Conservation (phyloP, 2,797 vertebrate species). For the Neosilurus hyrtlii region DNA sequence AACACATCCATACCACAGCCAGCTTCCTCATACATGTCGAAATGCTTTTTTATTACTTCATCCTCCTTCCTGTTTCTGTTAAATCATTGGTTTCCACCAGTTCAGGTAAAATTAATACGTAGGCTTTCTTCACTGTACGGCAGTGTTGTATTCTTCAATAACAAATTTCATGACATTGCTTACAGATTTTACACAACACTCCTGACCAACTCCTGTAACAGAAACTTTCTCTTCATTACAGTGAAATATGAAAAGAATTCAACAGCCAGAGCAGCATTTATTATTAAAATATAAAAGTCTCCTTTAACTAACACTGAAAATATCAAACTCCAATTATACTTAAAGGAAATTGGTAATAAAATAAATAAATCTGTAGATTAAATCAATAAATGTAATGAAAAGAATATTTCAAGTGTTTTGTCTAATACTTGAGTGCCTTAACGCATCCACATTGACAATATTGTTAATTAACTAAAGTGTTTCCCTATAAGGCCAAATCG, state of each 20-base stretch:
- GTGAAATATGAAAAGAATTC: not conserved
- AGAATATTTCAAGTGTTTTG: too few species aligned
- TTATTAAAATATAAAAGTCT: not conserved
- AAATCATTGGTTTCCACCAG: not conserved
- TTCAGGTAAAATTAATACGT: not conserved
- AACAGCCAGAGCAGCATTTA: not conserved
- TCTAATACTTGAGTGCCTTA: too few species aligned
- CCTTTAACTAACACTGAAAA: not conserved
- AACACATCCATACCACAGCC: not conserved
- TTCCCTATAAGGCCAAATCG: too few species aligned
- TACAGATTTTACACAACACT: not conserved
- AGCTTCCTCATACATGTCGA: not conserved
- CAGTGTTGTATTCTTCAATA: not conserved
- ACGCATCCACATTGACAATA: too few species aligned
- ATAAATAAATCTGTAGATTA: too few species aligned
- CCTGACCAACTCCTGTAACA: not conserved
- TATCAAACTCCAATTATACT: not conserved
- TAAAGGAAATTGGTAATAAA: not conserved
- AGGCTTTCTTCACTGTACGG: not conserved
- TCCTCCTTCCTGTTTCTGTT: not conserved
- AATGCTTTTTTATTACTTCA: not conserved
- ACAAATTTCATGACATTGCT: not conserved
- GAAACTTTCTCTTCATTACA: not conserved
- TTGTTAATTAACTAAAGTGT: too few species aligned
- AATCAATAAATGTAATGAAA: too few species aligned